Evolutionary conservation across 2,113 vertebrate genomes (phyloP), one percentile per base, ranked within the genome.

Genomic region (Marmota flaviventris): DNA sequence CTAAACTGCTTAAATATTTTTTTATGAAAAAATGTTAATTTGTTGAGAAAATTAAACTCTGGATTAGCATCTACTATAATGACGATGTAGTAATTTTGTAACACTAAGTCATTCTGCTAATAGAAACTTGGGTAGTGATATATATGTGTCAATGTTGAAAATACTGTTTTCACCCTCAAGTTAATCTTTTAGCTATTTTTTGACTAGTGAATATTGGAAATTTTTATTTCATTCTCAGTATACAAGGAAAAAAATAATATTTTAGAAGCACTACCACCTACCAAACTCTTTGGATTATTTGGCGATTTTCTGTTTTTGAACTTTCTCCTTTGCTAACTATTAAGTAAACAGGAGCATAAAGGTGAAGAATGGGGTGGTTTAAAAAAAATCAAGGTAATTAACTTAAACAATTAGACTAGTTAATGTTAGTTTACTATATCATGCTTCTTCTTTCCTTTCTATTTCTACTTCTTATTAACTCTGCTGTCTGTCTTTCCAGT

Each of bases 401-500:
- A 95, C 90, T 24, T 58, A 61, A 87, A 45, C 70, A 93, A 93
- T 96, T 96, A 95, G 93, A 97, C 97, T 81, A 39, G 95, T 81
- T 94, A 91, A 93, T 97, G 67, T 95, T 97, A 98, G 98, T 98
- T 96, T 98, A 97, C 98, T 98, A 48, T 95, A 98, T 99, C 99
- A 99, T 99, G 99, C 97, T 98, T 96, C 95, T 97, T 94, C 96
- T 97, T 93, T 95, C 96, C 85, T 97, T 97, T 97, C 98, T 98
- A 89, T 98, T 98, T 98, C 98, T 98, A 96, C 98, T 98, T 98
- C 98, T 98, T 98, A 98, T 98, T 99, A 99, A 99, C 99, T 99
- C 98, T 99, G 98, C 99, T 99, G 99, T 99, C 99, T 99, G 98
- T 99, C 98, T 99, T 99, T 99, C 98, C 99, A 99, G 99, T 99